Evolutionary conservation across 2,797 vertebrate genomes (phyloP).

Genomic region (Clarias fuscus): DNA sequence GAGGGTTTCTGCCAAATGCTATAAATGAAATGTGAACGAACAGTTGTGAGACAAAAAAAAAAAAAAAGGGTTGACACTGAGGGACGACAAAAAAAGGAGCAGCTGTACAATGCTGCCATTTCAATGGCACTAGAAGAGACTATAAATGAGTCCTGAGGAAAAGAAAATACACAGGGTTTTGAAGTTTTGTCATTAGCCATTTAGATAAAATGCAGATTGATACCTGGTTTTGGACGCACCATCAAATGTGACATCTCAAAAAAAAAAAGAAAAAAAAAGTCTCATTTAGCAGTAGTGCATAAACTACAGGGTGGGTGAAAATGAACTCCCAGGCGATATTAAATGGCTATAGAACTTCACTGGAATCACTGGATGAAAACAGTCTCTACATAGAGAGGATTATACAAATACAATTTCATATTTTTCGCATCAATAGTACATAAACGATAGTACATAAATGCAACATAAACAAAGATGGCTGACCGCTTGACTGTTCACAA

Average conservation of each 20-base stretch:
- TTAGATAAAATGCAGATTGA: not conserved
- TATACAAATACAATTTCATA: no score
- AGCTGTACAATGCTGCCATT: not conserved
- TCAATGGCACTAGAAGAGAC: not conserved
- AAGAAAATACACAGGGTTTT: not conserved
- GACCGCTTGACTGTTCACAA: no score
- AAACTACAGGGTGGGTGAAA: no score
- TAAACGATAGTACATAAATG: no score
- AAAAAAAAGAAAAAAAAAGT: not conserved
- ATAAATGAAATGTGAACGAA: not conserved
- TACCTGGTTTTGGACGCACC: not conserved
- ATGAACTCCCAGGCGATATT: no score
- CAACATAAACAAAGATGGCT: no score
- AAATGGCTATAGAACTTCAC: no score
- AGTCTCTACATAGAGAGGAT: no score
- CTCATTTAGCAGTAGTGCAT: not conserved
- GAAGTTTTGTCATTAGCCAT: not conserved
- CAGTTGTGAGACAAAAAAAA: not conserved
- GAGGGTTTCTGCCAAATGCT: no score
- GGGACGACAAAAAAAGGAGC: not conserved
- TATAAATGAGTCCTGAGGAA: not conserved
- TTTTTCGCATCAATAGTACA: no score
- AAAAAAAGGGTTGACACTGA: not conserved
- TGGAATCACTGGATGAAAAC: no score
- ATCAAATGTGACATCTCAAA: not conserved